A percentile compares a stretch with the other conserved stretches of the same genome.
Evolutionary conservation across 1,140 invertebrate species (phyloP).

Genomic region (Ptiloglossa arizonensis): DNA sequence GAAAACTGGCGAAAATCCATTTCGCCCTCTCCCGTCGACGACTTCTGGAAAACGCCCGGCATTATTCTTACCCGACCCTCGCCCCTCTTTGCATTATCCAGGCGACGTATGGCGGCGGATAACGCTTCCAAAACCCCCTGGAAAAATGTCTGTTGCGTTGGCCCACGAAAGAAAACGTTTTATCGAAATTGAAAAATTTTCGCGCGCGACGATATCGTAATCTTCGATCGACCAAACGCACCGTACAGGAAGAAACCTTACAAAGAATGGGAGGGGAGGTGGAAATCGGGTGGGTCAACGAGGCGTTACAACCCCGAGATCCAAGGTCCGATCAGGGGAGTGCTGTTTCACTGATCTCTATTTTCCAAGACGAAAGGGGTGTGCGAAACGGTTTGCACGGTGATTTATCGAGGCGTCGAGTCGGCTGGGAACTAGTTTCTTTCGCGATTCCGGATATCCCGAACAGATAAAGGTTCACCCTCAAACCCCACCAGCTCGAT

Average conservation of each 20-base stretch:
- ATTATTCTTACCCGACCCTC: conserved; percentile 68
- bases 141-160: conserved; percentile 30
- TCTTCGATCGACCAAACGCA: too few relatives aligned
- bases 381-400: background rate
- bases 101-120: conserved; percentile 62
- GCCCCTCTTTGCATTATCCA: conserved; percentile 61
- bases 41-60: conserved; percentile 64
- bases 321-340: background rate
- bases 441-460: conserved; percentile 47
- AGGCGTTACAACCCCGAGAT: too few relatives aligned
- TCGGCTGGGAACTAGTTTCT: background rate
- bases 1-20: conserved; percentile 67
- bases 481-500: conserved; percentile 30
- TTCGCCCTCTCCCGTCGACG: conserved; percentile 51
- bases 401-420: conserved; percentile 19
- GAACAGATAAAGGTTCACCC: conserved; percentile 58
- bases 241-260: too few relatives aligned
- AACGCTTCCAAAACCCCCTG: conserved; percentile 60
- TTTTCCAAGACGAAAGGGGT: background rate
- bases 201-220: too few relatives aligned
- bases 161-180: background rate
- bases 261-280: too few relatives aligned
- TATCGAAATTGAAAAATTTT: conserved; percentile 16
- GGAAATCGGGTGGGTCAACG: too few relatives aligned
- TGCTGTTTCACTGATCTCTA: background rate